Evolutionary conservation across 2,113 vertebrate species (phyloP).

Genomic region (Brachionichthys hirsutus): DNA sequence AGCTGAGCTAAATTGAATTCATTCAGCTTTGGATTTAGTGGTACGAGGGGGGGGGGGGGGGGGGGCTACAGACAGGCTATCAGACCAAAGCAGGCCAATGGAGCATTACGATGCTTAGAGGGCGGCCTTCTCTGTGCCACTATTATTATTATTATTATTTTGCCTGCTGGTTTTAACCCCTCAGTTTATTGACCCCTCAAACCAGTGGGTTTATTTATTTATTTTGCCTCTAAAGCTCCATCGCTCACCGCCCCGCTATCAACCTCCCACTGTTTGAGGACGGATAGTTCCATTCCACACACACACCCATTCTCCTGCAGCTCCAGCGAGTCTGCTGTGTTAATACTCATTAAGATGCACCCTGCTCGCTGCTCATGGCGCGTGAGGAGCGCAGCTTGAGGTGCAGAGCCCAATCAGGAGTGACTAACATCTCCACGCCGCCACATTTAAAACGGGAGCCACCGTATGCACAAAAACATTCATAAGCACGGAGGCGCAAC

Average conservation of each 20-base stretch:
- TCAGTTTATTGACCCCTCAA: slow-evolving; percentile 37
- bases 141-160: slow-evolving; percentile 44
- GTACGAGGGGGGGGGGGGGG: slow-evolving; percentile 43
- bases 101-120: slow-evolving; percentile 43
- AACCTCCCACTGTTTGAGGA: neutral
- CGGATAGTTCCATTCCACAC: neutral
- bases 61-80: slow-evolving; percentile 43
- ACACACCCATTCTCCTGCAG: neutral
- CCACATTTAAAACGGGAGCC: slow-evolving; percentile 27
- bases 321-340: slow-evolving; percentile 16
- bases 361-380: slow-evolving; percentile 18
- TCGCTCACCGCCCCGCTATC: neutral
- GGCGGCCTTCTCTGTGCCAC: slow-evolving; percentile 31
- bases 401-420: slow-evolving; percentile 38
- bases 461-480: slow-evolving; percentile 16
- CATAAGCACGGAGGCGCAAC: slow-evolving; percentile 14
- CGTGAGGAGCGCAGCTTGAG: slow-evolving; percentile 22
- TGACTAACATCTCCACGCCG: slow-evolving; percentile 36
- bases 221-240: slow-evolving; percentile 8
- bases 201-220: slow-evolving; percentile 35
- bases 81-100: slow-evolving; percentile 50
- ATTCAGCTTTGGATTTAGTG: slow-evolving; percentile 39
- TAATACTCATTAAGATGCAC: slow-evolving; percentile 43
- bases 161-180: slow-evolving; percentile 51
- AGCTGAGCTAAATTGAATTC: slow-evolving; percentile 32